phyloP scores from a whole-genome alignment of 1,140 invertebrate genomes.

The Lerema accius region DNA sequence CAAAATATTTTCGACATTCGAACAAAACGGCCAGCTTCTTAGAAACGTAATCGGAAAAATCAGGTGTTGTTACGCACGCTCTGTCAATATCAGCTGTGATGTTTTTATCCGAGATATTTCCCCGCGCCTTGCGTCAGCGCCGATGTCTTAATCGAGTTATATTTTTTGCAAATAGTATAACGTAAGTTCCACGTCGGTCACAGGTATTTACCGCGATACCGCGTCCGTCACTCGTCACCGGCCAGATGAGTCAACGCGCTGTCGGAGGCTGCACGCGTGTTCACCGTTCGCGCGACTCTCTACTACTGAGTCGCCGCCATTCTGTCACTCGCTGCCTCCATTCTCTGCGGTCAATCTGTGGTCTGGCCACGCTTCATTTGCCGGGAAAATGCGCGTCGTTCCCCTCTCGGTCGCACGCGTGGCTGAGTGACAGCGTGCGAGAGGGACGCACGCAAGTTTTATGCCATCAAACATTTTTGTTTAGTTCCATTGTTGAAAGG shows the following conservation, averaged over 20 bases:
- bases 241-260: slow-evolving; percentile 54
- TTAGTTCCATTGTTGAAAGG: slow-evolving; percentile 76
- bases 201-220: slow-evolving; percentile 64
- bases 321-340: slow-evolving; percentile 81
- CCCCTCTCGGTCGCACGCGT: slow-evolving; percentile 56
- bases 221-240: slow-evolving; percentile 46
- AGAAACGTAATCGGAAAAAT: slow-evolving; percentile 43
- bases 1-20: slow-evolving; percentile 58
- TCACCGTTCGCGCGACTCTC: slow-evolving; percentile 61
- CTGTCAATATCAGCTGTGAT: slow-evolving; percentile 73
- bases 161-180: slow-evolving; percentile 48
- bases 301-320: slow-evolving; percentile 79
- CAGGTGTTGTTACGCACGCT: slow-evolving; percentile 39
- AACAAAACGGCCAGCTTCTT: slow-evolving; percentile 43
- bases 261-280: slow-evolving; percentile 64
- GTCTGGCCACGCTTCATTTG: slow-evolving; percentile 82
- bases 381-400: slow-evolving; percentile 69
- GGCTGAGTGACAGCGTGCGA: slow-evolving; percentile 40
- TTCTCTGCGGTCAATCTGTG: slow-evolving; percentile 83
- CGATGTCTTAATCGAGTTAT: slow-evolving; percentile 44
- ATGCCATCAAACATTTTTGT: slow-evolving; percentile 77
- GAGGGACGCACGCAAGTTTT: slow-evolving; percentile 72
- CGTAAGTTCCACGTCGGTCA: slow-evolving; percentile 50
- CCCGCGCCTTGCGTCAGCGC: slow-evolving; percentile 59
- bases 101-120: slow-evolving; percentile 52